These are phyloP conservation scores for Resseliella maxima DNA, from an alignment of 2,888 invertebrate genomes.

Conservation along the genomic window DNA sequence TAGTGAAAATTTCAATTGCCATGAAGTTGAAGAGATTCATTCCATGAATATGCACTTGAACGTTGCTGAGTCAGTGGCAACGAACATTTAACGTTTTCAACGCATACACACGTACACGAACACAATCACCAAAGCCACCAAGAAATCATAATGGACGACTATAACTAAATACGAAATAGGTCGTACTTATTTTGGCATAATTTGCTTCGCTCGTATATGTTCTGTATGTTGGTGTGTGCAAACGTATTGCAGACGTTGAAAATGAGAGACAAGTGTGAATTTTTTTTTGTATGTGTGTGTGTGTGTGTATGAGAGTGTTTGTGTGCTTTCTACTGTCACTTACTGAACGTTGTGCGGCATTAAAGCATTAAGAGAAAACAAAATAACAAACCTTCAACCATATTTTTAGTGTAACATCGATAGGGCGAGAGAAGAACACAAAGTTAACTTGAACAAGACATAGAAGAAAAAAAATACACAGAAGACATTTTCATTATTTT, in stretches of 20 bases:
- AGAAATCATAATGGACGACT: neutral
- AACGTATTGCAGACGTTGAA: no score
- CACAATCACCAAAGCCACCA: neutral
- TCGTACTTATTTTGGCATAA: constrained; percentile 34
- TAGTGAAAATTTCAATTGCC: neutral
- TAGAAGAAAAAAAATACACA: neutral
- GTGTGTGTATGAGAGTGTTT: constrained; percentile 11
- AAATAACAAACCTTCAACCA: constrained; percentile 44
- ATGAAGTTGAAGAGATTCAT: constrained; percentile 35
- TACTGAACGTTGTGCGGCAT: constrained; percentile 44
- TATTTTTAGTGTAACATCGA: constrained; percentile 30
- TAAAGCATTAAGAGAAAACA: constrained; percentile 42
- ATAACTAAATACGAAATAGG: neutral
- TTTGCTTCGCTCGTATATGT: neutral
- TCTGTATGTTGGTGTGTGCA: neutral
- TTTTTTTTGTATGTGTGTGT: neutral
- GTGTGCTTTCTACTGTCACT: constrained; percentile 40
- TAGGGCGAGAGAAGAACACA: constrained; percentile 9
- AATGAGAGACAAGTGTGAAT: neutral
- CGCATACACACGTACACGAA: neutral
- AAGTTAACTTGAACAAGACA: neutral
- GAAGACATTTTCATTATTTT: constrained; percentile 4
- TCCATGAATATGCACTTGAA: constrained; percentile 26
- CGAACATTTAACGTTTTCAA: neutral
- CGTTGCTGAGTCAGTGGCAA: constrained; percentile 30